Evolutionary conservation across 2,888 invertebrate species (phyloP).

Genomic region (Thera britannica): DNA sequence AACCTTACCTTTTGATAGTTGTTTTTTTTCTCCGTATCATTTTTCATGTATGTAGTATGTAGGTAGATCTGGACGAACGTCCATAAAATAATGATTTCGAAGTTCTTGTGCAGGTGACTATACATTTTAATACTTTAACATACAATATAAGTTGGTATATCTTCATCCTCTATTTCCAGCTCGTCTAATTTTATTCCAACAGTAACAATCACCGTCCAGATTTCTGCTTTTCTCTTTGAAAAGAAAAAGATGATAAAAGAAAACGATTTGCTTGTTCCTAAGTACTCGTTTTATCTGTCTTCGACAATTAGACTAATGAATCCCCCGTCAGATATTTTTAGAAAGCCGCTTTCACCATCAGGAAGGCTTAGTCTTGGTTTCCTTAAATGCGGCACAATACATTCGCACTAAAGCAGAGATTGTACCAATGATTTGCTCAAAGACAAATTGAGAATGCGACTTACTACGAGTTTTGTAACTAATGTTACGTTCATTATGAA

Average conservation of each 20-base stretch:
- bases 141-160: neutral
- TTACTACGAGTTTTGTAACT: neutral
- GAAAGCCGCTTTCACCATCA: slow-evolving; percentile 50
- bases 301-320: slow-evolving; percentile 54
- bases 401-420: neutral
- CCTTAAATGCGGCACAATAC: neutral
- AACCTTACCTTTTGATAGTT: no score
- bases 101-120: no score
- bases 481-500: neutral
- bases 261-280: slow-evolving; percentile 5
- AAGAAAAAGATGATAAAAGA: slow-evolving; percentile 8
- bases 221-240: neutral
- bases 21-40: no score
- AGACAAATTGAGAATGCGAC: neutral
- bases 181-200: neutral
- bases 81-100: no score
- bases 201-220: neutral
- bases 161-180: neutral
- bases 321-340: slow-evolving; percentile 47
- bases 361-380: slow-evolving; percentile 41
- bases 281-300: slow-evolving; percentile 32
- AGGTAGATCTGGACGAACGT: no score
- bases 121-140: no score
- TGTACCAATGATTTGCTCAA: neutral
- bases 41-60: no score